Base-by-base conservation (phyloP, 2,888 invertebrate species). In the Pyrocoelia pectoralis region DNA sequence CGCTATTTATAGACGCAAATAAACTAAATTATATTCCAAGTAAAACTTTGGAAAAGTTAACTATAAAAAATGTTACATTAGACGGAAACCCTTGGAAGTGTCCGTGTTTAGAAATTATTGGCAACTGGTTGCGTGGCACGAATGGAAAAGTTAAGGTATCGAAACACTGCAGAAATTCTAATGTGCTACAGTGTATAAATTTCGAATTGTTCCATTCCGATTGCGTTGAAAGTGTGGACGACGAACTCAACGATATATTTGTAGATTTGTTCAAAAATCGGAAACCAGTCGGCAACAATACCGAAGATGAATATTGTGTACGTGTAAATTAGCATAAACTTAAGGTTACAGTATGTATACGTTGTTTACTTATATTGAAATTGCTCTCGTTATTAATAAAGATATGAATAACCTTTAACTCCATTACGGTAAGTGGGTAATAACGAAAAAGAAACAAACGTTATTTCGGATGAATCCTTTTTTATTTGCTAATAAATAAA, bases 41-140 rank as follows among this genome's bases (percentile, higher is more conserved):
- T 1, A 54, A 71, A 33, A 55, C 74, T 12, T 54, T 74, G 19
- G 49, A 63, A 5, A 71, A 71, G 53, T 4, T 75, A 3, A 43
- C 67, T 3, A 68, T 72, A 3, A 61, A 67, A 2, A 65, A 61
- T 13, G 41, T 74, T 12, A 52, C 60, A 9, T 28, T 74, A 8
- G 68, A 71, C 14, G 69, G 68, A 12, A 75, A 75, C 61, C 75
- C 75, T 8, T 75, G 74, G 75, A 74, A 66, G 40, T 76, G 76
- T 55, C 68, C 70, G 1, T 76, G 76, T 65, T 68, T 73, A 24
- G 65, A 70, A 33, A 50, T 61, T 6, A 63, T 75, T 14, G 15
- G 51, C 14, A 41, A 59, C 33, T 74, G 75, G 75, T 55, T 73
- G 18, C 46, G 54, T 19, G 17, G 54, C 17, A 73, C 58, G 9